Evolutionary conservation across 2,888 invertebrate species (phyloP).

Genomic region (Cataglyphis cursor): DNA sequence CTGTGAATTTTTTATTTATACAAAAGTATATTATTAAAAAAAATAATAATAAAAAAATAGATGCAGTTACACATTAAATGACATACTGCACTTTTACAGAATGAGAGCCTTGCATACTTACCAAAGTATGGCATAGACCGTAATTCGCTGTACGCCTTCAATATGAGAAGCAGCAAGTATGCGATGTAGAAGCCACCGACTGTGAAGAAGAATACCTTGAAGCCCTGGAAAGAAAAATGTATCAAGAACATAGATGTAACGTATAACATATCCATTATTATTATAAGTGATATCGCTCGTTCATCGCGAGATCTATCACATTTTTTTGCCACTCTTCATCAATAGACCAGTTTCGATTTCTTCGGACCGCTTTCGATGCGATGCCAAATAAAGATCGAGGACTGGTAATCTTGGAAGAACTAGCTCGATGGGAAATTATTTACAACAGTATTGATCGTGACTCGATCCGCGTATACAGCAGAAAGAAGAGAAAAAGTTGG

Average conservation of each 20-base stretch:
- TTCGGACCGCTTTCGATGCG: conserved; percentile 27
- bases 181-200: conserved; percentile 94
- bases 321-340: not conserved
- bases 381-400: conserved; percentile 28
- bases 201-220: conserved; percentile 96
- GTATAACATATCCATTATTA: not conserved
- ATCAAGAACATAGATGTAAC: not conserved
- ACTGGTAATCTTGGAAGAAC: conserved; percentile 13
- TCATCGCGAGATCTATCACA: not conserved
- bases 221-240: conserved; percentile 89
- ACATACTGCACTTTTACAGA: not conserved
- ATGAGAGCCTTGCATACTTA: conserved; percentile 84
- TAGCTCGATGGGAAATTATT: conserved; percentile 9
- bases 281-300: not conserved
- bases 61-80: not conserved
- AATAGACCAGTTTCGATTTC: conserved; percentile 27
- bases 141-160: conserved; percentile 97
- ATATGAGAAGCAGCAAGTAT: conserved; percentile 93
- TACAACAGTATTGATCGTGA: conserved; percentile 1
- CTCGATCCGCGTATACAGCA: not conserved
- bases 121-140: conserved; percentile 99
- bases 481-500: not conserved
- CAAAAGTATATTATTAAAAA: not conserved
- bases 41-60: not conserved
- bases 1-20: not conserved